Evolutionary conservation across 2,113 vertebrate species (phyloP), one percentile per base, ranked within the genome.

Genomic region (Corythornis vintsioides): DNA sequence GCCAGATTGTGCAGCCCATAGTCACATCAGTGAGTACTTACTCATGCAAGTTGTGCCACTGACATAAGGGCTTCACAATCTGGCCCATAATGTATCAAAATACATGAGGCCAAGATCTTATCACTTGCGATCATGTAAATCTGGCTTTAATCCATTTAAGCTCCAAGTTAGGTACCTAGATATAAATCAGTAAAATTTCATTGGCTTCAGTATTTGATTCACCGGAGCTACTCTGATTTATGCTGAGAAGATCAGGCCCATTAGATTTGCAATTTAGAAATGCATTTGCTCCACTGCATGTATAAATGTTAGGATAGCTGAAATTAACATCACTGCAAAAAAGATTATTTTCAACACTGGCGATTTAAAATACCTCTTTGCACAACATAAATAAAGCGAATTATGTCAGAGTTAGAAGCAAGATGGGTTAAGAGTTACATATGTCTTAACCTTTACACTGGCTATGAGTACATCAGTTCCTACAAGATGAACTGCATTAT

Each of bases 381-480:
- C 42, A 47, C 82, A 69, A 73, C 93, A 87, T 80, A 90, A 94
- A 66, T 77, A 66, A 76, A 93, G 70, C 88, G 65, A 88, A 91
- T 71, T 83, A 72, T 66, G 91, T 92, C 65, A 42, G 77, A 94
- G 90, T 73, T 60, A 95, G 94, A 89, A 95, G 95, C 89, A 92
- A 91, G 94, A 94, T 94, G 96, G 96, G 97, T 97, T 97, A 97
- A 98, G 98, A 98, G 95, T 97, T 89, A 60, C 96, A 94, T 87
- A 91, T 95, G 97, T 98, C 97, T 97, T 99, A 98, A 99, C 98
- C 98, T 99, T 99, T 99, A 97, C 97, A 97, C 96, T 97, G 94
- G 97, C 97, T 97, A 96, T 94, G 97, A 98, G 98, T 98, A 98
- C 97, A 98, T 97, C 97, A 97, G 97, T 97, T 97, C 96, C 98